Base-by-base conservation (phyloP, 1,140 invertebrate genomes). In the Drosophila gunungcola region DNA sequence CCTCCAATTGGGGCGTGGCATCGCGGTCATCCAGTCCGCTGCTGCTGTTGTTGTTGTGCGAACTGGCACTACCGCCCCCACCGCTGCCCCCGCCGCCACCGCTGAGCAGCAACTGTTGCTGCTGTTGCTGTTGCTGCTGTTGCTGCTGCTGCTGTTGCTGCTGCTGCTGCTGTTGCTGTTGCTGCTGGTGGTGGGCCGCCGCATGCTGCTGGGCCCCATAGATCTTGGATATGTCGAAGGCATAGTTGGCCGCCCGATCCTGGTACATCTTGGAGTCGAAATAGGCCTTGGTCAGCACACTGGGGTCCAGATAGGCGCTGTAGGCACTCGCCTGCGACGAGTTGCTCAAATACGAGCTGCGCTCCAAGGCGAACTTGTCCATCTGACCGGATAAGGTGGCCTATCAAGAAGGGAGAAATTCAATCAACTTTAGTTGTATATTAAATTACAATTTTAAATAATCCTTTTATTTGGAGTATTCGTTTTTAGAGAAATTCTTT, bases 211-310 rank as follows among this genome's bases (percentile, higher is more conserved):
- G 83, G 9, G 85, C 92, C 3, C 88, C 91, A 85, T 94, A 96
- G 94, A 95, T 96, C 94, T 94, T 96, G 91, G 93, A 95, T 86
- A 94, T 96, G 93, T 95, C 96, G 92, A 94, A 94, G 51, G 94
- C 93, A 57, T 95, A 93, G 69, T 94, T 93, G 81, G 93, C 55
- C 72, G 96, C 95, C 70, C 94, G 94, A 80, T 96, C 96, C 94
- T 96, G 96, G 92, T 97, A 96, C 93, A 97, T 95, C 85, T 96
- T 96, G 7, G 95, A 95, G 83, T 96, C 95, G 69, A 96, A 95
- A 90, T 97, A 97, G 1, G 96, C 96, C 91, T 97, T 97, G 69
- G 95, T 95, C 12, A 96, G 93, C 3, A 96, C 95, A 0, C 95
- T 95, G 12, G 95, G 95, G 80, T 96, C 96, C 65, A 96, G 92